Base-by-base conservation (phyloP, 2,888 invertebrate species). In the Thecocarcelia acutangulata region DNA sequence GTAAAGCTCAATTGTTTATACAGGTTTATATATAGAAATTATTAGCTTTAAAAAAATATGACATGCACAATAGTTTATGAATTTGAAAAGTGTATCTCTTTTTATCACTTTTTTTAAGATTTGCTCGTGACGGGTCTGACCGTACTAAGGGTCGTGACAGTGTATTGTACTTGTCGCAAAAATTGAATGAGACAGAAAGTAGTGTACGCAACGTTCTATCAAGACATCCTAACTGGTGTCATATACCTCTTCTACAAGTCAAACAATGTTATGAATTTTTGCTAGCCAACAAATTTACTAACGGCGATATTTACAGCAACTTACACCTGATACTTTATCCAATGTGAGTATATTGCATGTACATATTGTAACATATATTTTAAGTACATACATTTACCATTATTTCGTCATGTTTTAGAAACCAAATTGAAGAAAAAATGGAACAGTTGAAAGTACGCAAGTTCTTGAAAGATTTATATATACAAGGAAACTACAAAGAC, bases 291-390 rank as follows among this genome's bases (percentile, higher is more conserved):
- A 87, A 90, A 3, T 95, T 94, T 85, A 85, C 89, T 0, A 88
- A 90, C 66, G 86, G 91, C 5, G 92, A 93, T 42, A 93, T 96
- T 83, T 91, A 91, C 42, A 88, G 91, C 28, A 94, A 94, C 85
- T 91, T 94, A 66, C 93, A 93, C 76, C 88, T 95, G 37, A 88
- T 95, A 8, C 88, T 96, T 15, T 96, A 96, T 91, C 93, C 95
- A 8, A 90, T 91, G 95, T 95, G 91, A 93, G 87, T 84, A 61
- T 12, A 46, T 8, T 44, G 13, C 11, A 54, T 24, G 17, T 37
- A 4, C 15, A 11, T 2, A 46, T 24, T 15, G n/a, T n/a, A 17
- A 5, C 1, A 4, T 46, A 2, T 6, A 68, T 3, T 33, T 6
- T 17, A 40, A 52, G 44, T 24, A 3, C 2, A 17, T 17, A 12